These are phyloP conservation scores for Brenthis hecate DNA, from an alignment of 2,888 invertebrate genomes.

Conservation along the genomic window DNA sequence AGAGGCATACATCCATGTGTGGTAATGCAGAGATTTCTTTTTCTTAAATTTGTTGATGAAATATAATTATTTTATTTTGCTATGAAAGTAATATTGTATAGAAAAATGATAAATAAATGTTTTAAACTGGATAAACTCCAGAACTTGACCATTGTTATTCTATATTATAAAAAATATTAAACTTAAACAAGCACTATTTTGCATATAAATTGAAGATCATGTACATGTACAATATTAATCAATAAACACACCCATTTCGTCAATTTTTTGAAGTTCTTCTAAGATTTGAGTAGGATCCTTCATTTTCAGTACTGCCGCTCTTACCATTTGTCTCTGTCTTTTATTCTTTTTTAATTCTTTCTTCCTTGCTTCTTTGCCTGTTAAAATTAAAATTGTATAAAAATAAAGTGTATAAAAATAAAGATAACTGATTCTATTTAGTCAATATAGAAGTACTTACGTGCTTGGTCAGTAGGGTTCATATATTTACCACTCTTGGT, in stretches of 20 bases:
- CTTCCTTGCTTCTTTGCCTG: slow-evolving; percentile 98
- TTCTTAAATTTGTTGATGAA: too few species aligned
- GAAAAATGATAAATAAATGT: too few species aligned
- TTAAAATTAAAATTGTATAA: neutral
- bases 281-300: slow-evolving; percentile 98
- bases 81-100: too few species aligned
- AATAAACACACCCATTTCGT: slow-evolving; percentile 92
- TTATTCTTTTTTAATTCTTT: slow-evolving; percentile 99
- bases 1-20: too few species aligned
- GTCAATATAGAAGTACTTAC: slow-evolving; percentile 84
- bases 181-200: too few species aligned
- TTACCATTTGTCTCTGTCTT: slow-evolving; percentile 96
- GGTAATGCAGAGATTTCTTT: too few species aligned
- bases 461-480: slow-evolving; percentile 99
- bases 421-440: neutral
- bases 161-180: too few species aligned
- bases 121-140: too few species aligned
- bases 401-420: neutral
- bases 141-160: too few species aligned
- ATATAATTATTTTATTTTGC: too few species aligned
- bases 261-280: slow-evolving; percentile 98
- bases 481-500: slow-evolving; percentile 99
- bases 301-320: slow-evolving; percentile 98
- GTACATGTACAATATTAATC: neutral
- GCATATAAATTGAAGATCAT: neutral